phyloP scores from a whole-genome alignment of 2,113 vertebrate species.

The Podarcis muralis region DNA sequence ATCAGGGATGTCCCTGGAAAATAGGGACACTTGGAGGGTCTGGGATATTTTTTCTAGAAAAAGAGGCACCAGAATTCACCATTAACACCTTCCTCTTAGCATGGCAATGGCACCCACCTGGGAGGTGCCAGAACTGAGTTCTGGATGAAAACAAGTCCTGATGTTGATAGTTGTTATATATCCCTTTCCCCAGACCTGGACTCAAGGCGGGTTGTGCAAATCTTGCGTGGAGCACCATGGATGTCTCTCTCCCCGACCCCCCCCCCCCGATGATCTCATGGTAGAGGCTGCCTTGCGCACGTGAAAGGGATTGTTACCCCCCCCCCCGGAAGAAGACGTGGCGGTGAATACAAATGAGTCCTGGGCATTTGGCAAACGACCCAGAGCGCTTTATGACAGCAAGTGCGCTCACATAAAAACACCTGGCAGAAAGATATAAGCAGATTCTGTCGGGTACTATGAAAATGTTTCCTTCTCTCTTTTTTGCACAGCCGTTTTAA shows the following conservation, averaged over 20 bases:
- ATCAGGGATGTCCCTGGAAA: too few species aligned
- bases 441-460: background rate
- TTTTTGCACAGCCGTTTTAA: background rate
- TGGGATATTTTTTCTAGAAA: too few species aligned
- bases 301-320: constrained; percentile 27
- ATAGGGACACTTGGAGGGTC: too few species aligned
- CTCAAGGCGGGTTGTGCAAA: too few species aligned
- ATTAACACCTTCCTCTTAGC: too few species aligned
- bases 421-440: constrained; percentile 13
- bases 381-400: background rate
- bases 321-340: background rate
- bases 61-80: too few species aligned
- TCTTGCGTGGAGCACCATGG: background rate
- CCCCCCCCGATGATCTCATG: background rate
- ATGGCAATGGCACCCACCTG: too few species aligned
- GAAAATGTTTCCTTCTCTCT: background rate
- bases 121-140: too few species aligned
- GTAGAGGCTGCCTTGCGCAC: background rate
- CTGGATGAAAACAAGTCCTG: too few species aligned
- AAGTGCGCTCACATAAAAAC: constrained; percentile 19
- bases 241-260: background rate
- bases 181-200: too few species aligned
- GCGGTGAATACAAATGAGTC: constrained; percentile 37
- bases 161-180: too few species aligned
- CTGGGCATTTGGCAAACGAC: constrained; percentile 2